Evolutionary conservation across 1,140 invertebrate species (phyloP).

Genomic region (Zaprionus camerounensis): DNA sequence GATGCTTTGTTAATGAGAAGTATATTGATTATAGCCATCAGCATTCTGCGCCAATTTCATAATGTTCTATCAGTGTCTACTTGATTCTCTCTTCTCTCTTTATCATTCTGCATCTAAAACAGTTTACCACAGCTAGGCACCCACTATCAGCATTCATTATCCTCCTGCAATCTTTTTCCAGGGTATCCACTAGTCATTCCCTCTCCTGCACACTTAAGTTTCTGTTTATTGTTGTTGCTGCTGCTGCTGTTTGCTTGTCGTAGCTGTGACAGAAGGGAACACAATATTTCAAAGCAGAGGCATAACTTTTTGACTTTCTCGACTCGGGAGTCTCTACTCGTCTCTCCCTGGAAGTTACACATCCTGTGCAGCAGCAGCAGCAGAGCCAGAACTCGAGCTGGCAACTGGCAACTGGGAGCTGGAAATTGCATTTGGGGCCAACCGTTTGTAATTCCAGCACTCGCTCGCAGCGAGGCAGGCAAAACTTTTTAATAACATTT

Average conservation of each 20-base stretch:
- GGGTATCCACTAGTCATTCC: not conserved
- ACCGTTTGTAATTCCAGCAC: constrained; percentile 45
- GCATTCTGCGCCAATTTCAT: too few relatives aligned
- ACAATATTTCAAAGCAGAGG: constrained; percentile 36
- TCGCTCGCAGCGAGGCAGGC: not conserved
- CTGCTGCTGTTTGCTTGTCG: constrained; percentile 13
- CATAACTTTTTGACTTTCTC: constrained; percentile 37
- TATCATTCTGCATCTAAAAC: too few relatives aligned
- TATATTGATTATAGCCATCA: too few relatives aligned
- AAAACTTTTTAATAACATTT: constrained; percentile 54
- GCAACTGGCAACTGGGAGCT: constrained; percentile 10
- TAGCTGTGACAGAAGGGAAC: constrained; percentile 17
- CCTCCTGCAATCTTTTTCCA: not conserved
- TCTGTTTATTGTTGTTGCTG: constrained; percentile 3
- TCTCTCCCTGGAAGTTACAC: constrained; percentile 37
- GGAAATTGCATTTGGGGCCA: constrained; percentile 43
- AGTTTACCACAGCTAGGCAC: too few relatives aligned
- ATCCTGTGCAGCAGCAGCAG: constrained; percentile 26
- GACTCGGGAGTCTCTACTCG: constrained; percentile 17
- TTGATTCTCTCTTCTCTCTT: not conserved
- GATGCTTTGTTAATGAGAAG: too few relatives aligned
- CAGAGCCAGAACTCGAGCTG: constrained; percentile 12
- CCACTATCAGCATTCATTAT: not conserved
- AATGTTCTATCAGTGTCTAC: not conserved
- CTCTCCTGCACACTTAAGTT: too few relatives aligned